These are phyloP conservation scores for Lydus trimaculatus DNA, from an alignment of 2,888 invertebrate genomes.

Conservation along the genomic window DNA sequence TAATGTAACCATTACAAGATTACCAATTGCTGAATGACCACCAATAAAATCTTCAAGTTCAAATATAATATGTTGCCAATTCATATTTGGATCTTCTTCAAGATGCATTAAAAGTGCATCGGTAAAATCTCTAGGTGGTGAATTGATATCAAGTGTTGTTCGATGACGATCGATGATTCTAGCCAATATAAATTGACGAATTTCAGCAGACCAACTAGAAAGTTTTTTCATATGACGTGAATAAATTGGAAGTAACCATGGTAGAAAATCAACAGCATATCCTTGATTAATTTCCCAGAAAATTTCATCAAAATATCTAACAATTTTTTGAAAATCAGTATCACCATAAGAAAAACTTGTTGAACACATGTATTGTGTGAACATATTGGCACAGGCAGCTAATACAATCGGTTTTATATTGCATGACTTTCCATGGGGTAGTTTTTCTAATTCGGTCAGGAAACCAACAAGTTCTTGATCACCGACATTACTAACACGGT, in stretches of 20 bases:
- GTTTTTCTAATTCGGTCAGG: slow-evolving; percentile 64
- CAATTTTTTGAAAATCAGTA: slow-evolving; percentile 70
- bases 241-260: slow-evolving; percentile 81
- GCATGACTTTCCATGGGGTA: slow-evolving; percentile 60
- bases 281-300: slow-evolving; percentile 94
- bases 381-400: slow-evolving; percentile 83
- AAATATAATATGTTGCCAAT: slow-evolving; percentile 80
- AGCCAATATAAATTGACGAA: slow-evolving; percentile 76
- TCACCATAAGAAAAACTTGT: slow-evolving; percentile 76
- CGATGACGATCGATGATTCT: slow-evolving; percentile 69
- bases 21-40: slow-evolving; percentile 88
- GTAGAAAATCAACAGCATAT: slow-evolving; percentile 85
- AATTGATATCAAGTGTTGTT: slow-evolving; percentile 65
- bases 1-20: slow-evolving; percentile 79
- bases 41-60: slow-evolving; percentile 89
- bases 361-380: slow-evolving; percentile 87
- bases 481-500: slow-evolving; percentile 75
- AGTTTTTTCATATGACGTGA: slow-evolving; percentile 72
- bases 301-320: slow-evolving; percentile 80
- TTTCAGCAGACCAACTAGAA: slow-evolving; percentile 72
- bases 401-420: slow-evolving; percentile 76
- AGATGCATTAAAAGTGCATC: slow-evolving; percentile 79
- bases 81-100: slow-evolving; percentile 65
- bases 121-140: slow-evolving; percentile 77
- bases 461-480: slow-evolving; percentile 71